Base-by-base conservation (phyloP, 2,113 vertebrate species). In the Scopus umbretta region DNA sequence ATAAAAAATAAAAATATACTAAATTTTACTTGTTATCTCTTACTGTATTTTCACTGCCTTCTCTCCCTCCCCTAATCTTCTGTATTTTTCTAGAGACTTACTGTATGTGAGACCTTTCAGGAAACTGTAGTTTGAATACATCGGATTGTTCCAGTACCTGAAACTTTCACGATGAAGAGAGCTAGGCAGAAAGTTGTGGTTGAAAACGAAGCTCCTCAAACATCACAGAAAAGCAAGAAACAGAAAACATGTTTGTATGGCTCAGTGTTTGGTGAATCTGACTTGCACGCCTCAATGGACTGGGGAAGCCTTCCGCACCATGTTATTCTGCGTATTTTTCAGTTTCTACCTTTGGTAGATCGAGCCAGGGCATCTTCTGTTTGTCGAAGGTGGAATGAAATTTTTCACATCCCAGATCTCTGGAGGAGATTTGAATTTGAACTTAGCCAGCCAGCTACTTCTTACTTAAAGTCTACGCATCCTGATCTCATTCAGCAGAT, bases 391-490 rank as follows among this genome's bases (percentile, higher is more conserved):
- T 99, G 99, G 99, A 99, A 99, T 88, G 98, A 99, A 88, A 97
- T 99, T 86, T 99, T 99, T 96, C 99, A 99, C 97, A 98, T 98
- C 58, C 99, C 99, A 9, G 99, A 99, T 76, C 98, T 99, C 56
- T 99, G 99, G 99, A 98, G 98, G 94, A 98, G 98, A 80, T 99
- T 99, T 97, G 99, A 99, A 94, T 99, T 99, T 97, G 98, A 99
- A 95, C 98, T 99, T 80, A 99, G 97, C 94, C 98, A 99, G 95
- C 98, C 99, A 55, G 98, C 98, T 61, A 99, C 99, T 27, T 99
- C 99, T 61, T 99, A 99, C 90, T 97, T 99, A 93, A 98, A 98
- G 90, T 99, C 98, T 58, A 99, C 99, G 4, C 99, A 99, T 90
- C 99, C 99, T 13, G 98, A 99, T 96, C 98, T 99, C 81, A 99